A percentile compares a stretch with the other conserved stretches of the same genome.
Conservation (phyloP, 2,888 invertebrate species). For the Diarsia rubi region DNA sequence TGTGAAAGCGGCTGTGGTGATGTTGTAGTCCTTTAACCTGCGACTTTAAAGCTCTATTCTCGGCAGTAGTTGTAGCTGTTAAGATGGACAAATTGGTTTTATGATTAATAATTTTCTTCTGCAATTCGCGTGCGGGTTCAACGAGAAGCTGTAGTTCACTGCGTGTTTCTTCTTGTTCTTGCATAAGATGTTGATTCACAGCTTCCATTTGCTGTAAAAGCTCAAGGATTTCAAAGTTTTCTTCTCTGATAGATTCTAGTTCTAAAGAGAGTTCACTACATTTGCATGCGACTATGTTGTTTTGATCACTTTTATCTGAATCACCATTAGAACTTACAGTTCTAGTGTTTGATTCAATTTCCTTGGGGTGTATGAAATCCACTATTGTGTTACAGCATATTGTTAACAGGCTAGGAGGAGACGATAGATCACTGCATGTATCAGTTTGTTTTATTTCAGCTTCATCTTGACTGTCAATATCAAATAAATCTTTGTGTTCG, state of each 20-base stretch:
- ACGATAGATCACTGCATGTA: conserved; percentile 61
- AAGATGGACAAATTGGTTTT: conserved; percentile 85
- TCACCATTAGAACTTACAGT: conserved; percentile 65
- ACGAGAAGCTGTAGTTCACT: conserved; percentile 79
- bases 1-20: conserved; percentile 82
- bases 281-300: conserved; percentile 63
- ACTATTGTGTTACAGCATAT: conserved; percentile 82
- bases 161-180: conserved; percentile 78
- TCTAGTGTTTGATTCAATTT: conserved; percentile 67
- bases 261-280: conserved; percentile 70
- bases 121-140: conserved; percentile 79
- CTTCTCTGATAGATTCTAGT: conserved; percentile 64
- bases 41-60: conserved; percentile 84
- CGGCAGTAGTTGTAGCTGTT: conserved; percentile 86
- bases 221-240: conserved; percentile 73
- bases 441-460: conserved; percentile 14
- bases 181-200: conserved; percentile 73
- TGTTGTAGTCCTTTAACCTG: conserved; percentile 85
- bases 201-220: conserved; percentile 71
- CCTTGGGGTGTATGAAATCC: conserved; percentile 74
- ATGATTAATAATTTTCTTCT: conserved; percentile 84
- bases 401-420: conserved; percentile 82
- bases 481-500: conserved; percentile 44
- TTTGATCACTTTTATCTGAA: conserved; percentile 47
- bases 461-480: conserved; percentile 38